Conservation (phyloP, 1,140 invertebrate genomes). For the Adelges cooleyi region DNA sequence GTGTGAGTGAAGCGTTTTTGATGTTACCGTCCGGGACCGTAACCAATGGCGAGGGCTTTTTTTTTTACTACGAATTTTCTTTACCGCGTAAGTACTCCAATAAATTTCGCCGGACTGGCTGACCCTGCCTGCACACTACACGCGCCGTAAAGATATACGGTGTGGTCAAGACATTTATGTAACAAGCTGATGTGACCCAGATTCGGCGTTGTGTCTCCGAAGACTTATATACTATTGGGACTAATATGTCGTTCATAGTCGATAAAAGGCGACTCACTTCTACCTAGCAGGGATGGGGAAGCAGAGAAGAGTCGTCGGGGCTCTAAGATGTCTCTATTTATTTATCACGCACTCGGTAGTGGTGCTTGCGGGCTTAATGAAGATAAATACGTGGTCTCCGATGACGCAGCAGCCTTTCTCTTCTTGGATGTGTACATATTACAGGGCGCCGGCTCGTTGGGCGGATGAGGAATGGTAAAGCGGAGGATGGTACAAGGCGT, state of each 20-base stretch:
- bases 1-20: slow-evolving; percentile 16
- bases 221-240: too few species aligned
- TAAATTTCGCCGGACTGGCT: not conserved
- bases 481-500: not conserved
- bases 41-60: too few species aligned
- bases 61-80: not conserved
- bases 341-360: not conserved
- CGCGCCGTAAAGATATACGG: too few species aligned
- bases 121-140: too few species aligned
- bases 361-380: not conserved
- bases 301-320: not conserved
- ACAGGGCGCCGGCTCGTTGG: too few species aligned
- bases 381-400: slow-evolving; percentile 3
- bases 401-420: not conserved
- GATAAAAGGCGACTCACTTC: too few species aligned
- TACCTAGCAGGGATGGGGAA: not conserved
- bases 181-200: too few species aligned
- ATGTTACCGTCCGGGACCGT: not conserved
- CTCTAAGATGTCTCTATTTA: not conserved
- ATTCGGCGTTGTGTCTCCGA: too few species aligned
- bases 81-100: not conserved
- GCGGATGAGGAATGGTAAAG: not conserved
- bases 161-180: too few species aligned
- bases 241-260: slow-evolving; percentile 10
- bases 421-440: not conserved